Evolutionary conservation across 2,797 vertebrate species (phyloP).

Genomic region (Mormyrops attenuatus): DNA sequence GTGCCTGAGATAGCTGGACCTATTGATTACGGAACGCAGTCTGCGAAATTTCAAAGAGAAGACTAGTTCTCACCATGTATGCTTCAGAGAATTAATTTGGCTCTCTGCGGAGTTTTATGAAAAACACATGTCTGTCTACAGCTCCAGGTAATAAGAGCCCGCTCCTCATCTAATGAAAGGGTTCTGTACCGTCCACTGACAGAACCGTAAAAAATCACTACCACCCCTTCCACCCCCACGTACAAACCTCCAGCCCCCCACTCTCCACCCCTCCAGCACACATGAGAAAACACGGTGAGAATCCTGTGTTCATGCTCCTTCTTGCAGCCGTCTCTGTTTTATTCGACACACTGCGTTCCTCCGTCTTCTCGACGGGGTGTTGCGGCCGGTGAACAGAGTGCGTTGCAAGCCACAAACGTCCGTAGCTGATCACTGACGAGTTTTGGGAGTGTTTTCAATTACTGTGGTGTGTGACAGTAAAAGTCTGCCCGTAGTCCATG

Average conservation of each 20-base stretch:
- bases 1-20: constrained; percentile 70
- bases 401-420: neutral
- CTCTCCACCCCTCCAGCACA: constrained; percentile 6
- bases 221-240: constrained; percentile 21
- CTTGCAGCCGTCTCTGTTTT: constrained; percentile 31
- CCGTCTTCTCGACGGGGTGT: constrained; percentile 24
- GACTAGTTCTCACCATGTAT: constrained; percentile 63
- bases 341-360: constrained; percentile 23
- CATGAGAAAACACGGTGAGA: constrained; percentile 20
- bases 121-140: constrained; percentile 70
- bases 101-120: constrained; percentile 71
- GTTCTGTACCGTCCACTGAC: constrained; percentile 44
- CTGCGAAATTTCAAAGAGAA: constrained; percentile 76
- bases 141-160: constrained; percentile 62
- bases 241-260: constrained; percentile 18
- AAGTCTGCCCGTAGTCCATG: neutral
- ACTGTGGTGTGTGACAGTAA: neutral
- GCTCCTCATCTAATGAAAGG: constrained; percentile 52
- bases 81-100: constrained; percentile 80
- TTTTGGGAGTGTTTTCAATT: neutral
- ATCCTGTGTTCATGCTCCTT: constrained; percentile 26
- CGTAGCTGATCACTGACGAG: neutral
- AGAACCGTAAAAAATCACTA: constrained; percentile 32
- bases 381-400: constrained; percentile 4
- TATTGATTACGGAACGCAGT: constrained; percentile 75